Base-by-base conservation (phyloP, 2,797 vertebrate genomes). In the Garrulus glandarius region DNA sequence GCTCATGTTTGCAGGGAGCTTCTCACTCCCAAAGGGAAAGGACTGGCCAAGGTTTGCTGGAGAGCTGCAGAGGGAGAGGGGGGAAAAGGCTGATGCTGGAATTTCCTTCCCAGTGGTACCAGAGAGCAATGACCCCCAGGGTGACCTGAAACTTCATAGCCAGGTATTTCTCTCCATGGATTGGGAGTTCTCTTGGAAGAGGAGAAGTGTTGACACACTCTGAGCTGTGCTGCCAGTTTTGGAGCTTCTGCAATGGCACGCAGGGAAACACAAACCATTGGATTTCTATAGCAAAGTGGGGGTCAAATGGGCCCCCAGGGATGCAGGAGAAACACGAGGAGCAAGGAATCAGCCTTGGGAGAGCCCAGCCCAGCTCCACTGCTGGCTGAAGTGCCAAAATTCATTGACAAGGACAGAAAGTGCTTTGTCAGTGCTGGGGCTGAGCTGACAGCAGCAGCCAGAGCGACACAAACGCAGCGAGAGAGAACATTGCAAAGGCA, bases 391-490 rank as follows among this genome's bases (percentile, higher is more conserved):
- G 27, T 1, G 43, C 87, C 67, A n/a, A 12, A 61, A 60, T 43
- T 43, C 50, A 52, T 3, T 17, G 86, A 30, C 19, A 61, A 23
- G 17, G 68, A 59, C 69, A 84, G 34, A 81, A 93, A 89, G 60
- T 7, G 57, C 84, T 86, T 29, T 47, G 67, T 46, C 77, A 34
- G 77, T 13, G 52, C n/a, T 2, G 8, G 53, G n/a, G 27, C 1
- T 50, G 75, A 84, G 49, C 39, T 69, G 86, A 44, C 15, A 23
- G 49, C 89, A 77, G 89, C 70, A 71, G 65, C 39, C 69, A 19
- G 57, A 52, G 65, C 10, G 29, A 39, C 53, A 60, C 26, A 22
- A 59, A 82, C 0, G 0, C 26, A 23, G 52, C 0, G 5, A 27
- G 57, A 20, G 43, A 8, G 65, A 70, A n/a, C 17, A 1, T 1